phyloP scores from a whole-genome alignment of 2,888 invertebrate genomes.

The Vanessa cardui region DNA sequence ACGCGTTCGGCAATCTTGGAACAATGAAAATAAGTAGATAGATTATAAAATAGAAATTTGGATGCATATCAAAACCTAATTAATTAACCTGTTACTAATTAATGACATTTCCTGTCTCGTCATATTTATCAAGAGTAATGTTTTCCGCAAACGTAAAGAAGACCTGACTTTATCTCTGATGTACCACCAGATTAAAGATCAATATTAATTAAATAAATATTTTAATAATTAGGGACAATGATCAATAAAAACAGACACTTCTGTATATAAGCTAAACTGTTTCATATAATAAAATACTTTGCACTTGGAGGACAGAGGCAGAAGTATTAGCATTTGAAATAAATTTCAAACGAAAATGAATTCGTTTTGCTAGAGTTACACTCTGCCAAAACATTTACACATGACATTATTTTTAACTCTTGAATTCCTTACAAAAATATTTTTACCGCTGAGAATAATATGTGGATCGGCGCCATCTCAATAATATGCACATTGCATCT shows the following conservation, averaged over 20 bases:
- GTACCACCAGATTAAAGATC: neutral
- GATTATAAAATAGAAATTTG: too few relatives aligned
- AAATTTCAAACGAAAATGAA: neutral
- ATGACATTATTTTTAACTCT: constrained; percentile 5
- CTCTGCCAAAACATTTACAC: constrained; percentile 14
- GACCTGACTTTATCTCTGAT: constrained; percentile 4
- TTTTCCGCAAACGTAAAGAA: constrained; percentile 3
- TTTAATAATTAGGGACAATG: neutral
- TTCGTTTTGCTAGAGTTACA: neutral
- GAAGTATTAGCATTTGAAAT: neutral
- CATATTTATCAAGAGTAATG: neutral
- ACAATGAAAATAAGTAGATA: too few relatives aligned
- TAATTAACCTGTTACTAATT: constrained; percentile 7
- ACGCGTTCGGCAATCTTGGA: too few relatives aligned
- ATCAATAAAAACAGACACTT: too few relatives aligned
- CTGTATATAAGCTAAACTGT: too few relatives aligned
- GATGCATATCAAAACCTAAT: neutral
- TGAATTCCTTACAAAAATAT: constrained; percentile 12
- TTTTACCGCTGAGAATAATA: constrained; percentile 20
- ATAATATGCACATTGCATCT: constrained; percentile 39
- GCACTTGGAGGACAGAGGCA: neutral
- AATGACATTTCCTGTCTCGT: neutral
- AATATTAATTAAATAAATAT: neutral
- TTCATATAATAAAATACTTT: too few relatives aligned
- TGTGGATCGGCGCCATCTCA: constrained; percentile 30